phyloP scores from a whole-genome alignment of 2,797 vertebrate genomes.

The Urocyon cinereoargenteus region DNA sequence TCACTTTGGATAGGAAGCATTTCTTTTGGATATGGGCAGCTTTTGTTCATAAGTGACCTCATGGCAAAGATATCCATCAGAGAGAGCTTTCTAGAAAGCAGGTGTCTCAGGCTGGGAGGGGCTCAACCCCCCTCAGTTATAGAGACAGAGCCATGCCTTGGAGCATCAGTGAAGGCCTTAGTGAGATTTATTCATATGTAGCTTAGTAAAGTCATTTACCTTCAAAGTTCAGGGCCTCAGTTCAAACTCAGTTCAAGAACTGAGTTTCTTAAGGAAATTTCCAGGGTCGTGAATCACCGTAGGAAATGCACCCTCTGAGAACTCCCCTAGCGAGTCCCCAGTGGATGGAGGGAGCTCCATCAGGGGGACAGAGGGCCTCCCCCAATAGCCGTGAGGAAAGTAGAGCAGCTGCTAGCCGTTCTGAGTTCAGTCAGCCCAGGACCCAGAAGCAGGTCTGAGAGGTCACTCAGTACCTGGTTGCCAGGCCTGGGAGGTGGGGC shows the following conservation, averaged over 20 bases:
- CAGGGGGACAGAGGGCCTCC: not conserved
- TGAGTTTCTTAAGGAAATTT: constrained; percentile 24
- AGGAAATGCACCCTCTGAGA: constrained; percentile 21
- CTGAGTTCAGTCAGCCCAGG: not conserved
- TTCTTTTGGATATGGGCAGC: not conserved
- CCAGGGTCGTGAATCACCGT: not conserved
- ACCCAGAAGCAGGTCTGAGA: not conserved
- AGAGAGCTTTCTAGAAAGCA: not conserved
- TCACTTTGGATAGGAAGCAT: not conserved
- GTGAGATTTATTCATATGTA: not conserved
- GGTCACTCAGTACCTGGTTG: not conserved
- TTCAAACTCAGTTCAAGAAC: not conserved
- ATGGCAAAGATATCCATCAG: not conserved
- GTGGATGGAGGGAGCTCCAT: not conserved
- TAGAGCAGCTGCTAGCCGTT: not conserved
- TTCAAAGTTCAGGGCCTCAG: constrained; percentile 46
- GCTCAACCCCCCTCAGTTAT: not conserved
- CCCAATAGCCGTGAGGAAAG: not conserved
- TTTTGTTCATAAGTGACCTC: not conserved
- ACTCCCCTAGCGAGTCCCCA: not conserved
- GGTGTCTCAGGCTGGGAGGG: not conserved
- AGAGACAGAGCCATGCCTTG: not conserved
- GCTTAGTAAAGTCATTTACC: not conserved
- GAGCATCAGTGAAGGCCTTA: not conserved
- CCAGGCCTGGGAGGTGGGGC: not conserved